Conservation (phyloP, 1,140 invertebrate genomes). For the Trissolcus basalis region DNA sequence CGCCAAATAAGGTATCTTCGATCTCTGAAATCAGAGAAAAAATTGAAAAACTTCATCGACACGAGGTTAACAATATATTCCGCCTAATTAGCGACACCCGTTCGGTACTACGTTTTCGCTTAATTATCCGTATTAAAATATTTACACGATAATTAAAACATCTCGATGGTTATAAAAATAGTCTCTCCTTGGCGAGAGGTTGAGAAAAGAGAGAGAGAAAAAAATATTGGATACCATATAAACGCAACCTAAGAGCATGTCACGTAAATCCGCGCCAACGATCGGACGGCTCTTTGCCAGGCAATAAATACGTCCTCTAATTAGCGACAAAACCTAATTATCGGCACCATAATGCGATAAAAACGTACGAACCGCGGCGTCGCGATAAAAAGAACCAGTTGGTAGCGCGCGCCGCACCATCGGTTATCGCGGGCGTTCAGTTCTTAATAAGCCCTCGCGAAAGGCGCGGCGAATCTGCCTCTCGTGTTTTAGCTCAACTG, state of each 20-base stretch:
- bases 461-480: not conserved
- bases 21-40: too few species aligned
- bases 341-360: constrained; percentile 13
- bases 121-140: constrained; percentile 32
- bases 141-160: constrained; percentile 39
- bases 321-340: constrained; percentile 26
- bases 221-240: not conserved
- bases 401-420: not conserved
- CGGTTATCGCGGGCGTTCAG: constrained; percentile 3
- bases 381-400: constrained; percentile 15
- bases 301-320: constrained; percentile 21
- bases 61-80: too few species aligned
- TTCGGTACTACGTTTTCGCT: not conserved
- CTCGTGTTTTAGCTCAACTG: constrained; percentile 15
- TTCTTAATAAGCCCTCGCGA: constrained; percentile 19
- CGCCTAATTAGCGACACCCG: constrained; percentile 36
- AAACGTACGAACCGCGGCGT: not conserved
- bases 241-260: not conserved
- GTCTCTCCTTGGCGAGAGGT: not conserved
- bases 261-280: constrained; percentile 6
- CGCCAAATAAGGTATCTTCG: too few species aligned
- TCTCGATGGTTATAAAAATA: constrained; percentile 1
- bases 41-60: too few species aligned
- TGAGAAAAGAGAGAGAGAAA: too few species aligned
- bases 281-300: not conserved